Conservation (phyloP, 1,140 invertebrate genomes). For the Panulirus ornatus region DNA sequence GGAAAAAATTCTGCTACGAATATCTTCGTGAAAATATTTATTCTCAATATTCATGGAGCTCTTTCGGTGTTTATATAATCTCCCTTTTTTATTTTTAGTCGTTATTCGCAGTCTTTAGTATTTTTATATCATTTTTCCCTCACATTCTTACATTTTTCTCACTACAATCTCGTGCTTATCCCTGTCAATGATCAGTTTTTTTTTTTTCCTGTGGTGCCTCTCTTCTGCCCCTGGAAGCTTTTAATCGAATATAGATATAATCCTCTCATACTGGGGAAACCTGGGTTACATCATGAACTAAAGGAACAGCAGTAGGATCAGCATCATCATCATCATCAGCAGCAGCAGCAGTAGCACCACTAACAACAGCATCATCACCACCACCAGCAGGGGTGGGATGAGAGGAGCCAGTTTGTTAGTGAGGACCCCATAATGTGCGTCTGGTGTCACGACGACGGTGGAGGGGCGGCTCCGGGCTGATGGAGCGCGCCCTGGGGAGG, state of each 20-base stretch:
- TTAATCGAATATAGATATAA: too few relatives aligned
- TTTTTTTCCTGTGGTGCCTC: background rate
- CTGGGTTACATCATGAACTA: too few relatives aligned
- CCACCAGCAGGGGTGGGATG: background rate
- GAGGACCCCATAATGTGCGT: background rate
- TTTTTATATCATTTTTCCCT: background rate
- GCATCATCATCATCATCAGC: background rate
- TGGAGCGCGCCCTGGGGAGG: conserved; percentile 8
- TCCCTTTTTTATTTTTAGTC: background rate
- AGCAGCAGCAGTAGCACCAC: background rate
- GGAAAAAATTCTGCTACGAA: too few relatives aligned
- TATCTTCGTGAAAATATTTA: too few relatives aligned
- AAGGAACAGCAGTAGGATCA: background rate
- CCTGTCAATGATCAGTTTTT: too few relatives aligned
- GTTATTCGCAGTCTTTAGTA: background rate
- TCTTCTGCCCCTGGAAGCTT: too few relatives aligned
- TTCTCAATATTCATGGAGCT: too few relatives aligned
- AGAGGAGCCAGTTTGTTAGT: conserved; percentile 12
- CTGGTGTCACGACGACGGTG: background rate
- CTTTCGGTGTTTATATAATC: too few relatives aligned
- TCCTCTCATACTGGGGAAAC: too few relatives aligned
- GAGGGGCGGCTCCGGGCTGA: background rate
- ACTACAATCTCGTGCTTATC: background rate
- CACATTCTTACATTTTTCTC: background rate
- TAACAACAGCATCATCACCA: background rate